These are phyloP conservation scores for Drosophila mettleri DNA, from an alignment of 2,888 invertebrate species.

Conservation along the genomic window DNA sequence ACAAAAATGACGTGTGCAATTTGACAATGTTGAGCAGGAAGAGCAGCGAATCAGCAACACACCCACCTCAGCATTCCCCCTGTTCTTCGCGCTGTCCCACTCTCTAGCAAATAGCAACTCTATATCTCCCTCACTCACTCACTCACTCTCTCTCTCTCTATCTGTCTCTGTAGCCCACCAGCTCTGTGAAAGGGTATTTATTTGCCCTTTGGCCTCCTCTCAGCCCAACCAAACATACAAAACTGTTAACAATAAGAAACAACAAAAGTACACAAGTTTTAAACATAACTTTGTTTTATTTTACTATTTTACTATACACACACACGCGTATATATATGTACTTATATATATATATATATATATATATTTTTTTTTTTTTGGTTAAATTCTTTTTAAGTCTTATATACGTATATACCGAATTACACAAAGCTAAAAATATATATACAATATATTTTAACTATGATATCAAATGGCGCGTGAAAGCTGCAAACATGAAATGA, in stretches of 20 bases:
- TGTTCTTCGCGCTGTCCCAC: slow-evolving; percentile 10
- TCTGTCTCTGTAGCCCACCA: slow-evolving; percentile 38
- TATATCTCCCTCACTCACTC: too few species aligned
- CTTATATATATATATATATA: slow-evolving; percentile 20
- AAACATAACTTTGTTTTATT: slow-evolving; percentile 64
- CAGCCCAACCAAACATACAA: slow-evolving; percentile 13
- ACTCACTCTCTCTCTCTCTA: slow-evolving; percentile 1
- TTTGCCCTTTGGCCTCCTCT: slow-evolving; percentile 3
- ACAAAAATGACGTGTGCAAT: slow-evolving; percentile 53
- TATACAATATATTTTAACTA: slow-evolving; percentile 68
- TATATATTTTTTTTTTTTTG: slow-evolving; percentile 51
- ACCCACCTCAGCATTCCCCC: slow-evolving; percentile 72
- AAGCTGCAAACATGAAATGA: slow-evolving; percentile 33
- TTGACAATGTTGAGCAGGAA: slow-evolving; percentile 60
- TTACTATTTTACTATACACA: slow-evolving; percentile 28
- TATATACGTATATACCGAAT: slow-evolving; percentile 55
- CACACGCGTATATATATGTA: slow-evolving; percentile 20
- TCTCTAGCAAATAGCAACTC: slow-evolving; percentile 14
- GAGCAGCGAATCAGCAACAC: slow-evolving; percentile 24
- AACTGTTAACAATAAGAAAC: slow-evolving; percentile 53
- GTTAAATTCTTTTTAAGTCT: slow-evolving; percentile 76
- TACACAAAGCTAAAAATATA: slow-evolving; percentile 32
- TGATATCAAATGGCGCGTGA: slow-evolving; percentile 43
- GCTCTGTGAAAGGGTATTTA: slow-evolving; percentile 25
- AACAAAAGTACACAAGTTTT: slow-evolving; percentile 71